Evolutionary conservation across 2,797 vertebrate species (phyloP).

Genomic region (Lepidocolaptes lacrymiger): DNA sequence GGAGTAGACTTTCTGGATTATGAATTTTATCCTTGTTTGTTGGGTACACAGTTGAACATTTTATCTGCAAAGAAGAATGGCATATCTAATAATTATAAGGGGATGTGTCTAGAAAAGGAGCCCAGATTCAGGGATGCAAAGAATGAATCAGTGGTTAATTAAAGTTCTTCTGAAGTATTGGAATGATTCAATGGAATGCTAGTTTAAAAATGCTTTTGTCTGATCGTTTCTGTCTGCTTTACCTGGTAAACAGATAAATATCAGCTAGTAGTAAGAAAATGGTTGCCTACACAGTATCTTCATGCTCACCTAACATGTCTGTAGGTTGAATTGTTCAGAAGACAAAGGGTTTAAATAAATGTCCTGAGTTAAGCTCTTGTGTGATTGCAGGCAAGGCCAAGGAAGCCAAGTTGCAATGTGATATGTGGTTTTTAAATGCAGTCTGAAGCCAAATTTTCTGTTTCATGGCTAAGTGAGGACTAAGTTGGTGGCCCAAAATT

Average conservation of each 20-base stretch:
- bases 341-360: background rate
- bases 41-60: background rate
- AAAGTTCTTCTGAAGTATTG: background rate
- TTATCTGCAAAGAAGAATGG: background rate
- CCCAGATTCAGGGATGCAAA: background rate
- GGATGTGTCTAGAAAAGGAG: background rate
- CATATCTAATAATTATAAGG: background rate
- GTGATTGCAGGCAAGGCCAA: background rate
- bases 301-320: background rate
- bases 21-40: background rate
- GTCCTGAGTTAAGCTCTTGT: background rate
- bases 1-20: background rate
- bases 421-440: background rate
- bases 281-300: background rate
- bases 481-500: background rate
- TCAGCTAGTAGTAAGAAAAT: background rate
- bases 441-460: background rate
- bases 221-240: background rate
- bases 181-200: background rate
- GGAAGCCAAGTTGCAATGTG: background rate
- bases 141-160: background rate
- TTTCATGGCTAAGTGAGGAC: background rate
- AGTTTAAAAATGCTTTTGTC: background rate
- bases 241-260: background rate
- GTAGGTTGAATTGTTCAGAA: background rate